These are phyloP conservation scores for Epinephelus malabaricus DNA, from an alignment of 2,797 vertebrate genomes.

Conservation along the genomic window DNA sequence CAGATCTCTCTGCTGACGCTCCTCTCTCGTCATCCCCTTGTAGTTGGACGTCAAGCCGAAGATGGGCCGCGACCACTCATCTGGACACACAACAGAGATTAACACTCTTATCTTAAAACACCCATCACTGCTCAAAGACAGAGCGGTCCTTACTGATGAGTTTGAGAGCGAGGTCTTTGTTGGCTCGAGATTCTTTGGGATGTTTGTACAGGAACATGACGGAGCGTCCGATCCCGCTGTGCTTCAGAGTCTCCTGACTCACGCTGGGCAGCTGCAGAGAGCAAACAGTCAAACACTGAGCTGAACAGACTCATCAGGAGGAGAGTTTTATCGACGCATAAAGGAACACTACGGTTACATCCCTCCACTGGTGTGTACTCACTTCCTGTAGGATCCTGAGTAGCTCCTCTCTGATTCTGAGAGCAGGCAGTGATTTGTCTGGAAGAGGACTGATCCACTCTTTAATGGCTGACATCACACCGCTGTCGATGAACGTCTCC, in stretches of 20 bases:
- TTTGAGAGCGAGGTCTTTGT: conserved; percentile 98
- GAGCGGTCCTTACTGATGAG: conserved; percentile 90
- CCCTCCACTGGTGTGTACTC: conserved; percentile 28
- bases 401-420: conserved; percentile 95
- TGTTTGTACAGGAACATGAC: conserved; percentile 99
- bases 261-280: conserved; percentile 92
- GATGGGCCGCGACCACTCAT: conserved; percentile 98
- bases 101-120: background rate
- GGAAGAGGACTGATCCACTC: conserved; percentile 99
- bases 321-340: too few species aligned
- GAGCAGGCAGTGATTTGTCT: conserved; percentile 94
- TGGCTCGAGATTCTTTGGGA: conserved; percentile 94
- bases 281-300: background rate
- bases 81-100: conserved; percentile 71
- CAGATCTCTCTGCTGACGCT: conserved; percentile 96
- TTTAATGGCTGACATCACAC: conserved; percentile 98
- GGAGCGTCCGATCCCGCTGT: conserved; percentile 96
- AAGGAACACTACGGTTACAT: too few species aligned
- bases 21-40: conserved; percentile 98
- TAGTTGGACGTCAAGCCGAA: conserved; percentile 98
- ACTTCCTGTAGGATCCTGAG: conserved; percentile 97
- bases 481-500: conserved; percentile 98
- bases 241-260: conserved; percentile 98
- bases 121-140: too few species aligned
- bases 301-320: too few species aligned